phyloP scores from a whole-genome alignment of 2,888 invertebrate species.

The Tenthredo mesomela region DNA sequence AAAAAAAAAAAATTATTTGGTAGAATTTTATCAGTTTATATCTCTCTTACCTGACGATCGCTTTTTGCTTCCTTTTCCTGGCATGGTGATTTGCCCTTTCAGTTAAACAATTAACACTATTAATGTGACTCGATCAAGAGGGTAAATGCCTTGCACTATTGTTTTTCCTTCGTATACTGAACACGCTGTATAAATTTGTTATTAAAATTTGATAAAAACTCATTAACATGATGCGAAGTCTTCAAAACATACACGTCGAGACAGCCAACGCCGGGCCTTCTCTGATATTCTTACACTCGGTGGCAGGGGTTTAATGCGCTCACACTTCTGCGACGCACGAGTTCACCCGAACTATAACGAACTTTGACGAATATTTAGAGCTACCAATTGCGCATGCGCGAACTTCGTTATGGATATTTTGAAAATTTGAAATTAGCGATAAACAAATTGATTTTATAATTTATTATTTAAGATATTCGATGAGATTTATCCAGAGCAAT shows the following conservation, averaged over 20 bases:
- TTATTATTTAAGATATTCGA: background rate
- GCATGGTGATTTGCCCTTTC: slow-evolving; percentile 82
- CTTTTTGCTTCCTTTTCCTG: slow-evolving; percentile 87
- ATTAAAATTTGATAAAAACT: slow-evolving; percentile 85
- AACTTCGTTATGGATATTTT: background rate
- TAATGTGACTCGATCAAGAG: slow-evolving; percentile 87
- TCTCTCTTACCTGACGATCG: slow-evolving; percentile 84
- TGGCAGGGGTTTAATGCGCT: background rate
- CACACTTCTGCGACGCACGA: slow-evolving; percentile 55
- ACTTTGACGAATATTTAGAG: slow-evolving; percentile 42
- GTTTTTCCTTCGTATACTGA: slow-evolving; percentile 86
- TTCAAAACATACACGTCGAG: slow-evolving; percentile 75
- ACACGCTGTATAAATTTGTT: slow-evolving; percentile 86
- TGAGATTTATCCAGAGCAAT: background rate
- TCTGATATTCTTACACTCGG: slow-evolving; percentile 64
- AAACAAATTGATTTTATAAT: background rate
- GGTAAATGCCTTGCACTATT: slow-evolving; percentile 88
- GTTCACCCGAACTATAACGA: slow-evolving; percentile 60
- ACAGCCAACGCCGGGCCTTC: slow-evolving; percentile 73
- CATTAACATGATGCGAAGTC: slow-evolving; percentile 84
- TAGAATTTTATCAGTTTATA: background rate
- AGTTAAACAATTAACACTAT: slow-evolving; percentile 81
- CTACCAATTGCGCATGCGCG: slow-evolving; percentile 31
- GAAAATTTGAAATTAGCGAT: background rate
- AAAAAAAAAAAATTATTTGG: background rate